These are phyloP conservation scores for Ditula angustiorana DNA, from an alignment of 2,888 invertebrate species.

Conservation along the genomic window DNA sequence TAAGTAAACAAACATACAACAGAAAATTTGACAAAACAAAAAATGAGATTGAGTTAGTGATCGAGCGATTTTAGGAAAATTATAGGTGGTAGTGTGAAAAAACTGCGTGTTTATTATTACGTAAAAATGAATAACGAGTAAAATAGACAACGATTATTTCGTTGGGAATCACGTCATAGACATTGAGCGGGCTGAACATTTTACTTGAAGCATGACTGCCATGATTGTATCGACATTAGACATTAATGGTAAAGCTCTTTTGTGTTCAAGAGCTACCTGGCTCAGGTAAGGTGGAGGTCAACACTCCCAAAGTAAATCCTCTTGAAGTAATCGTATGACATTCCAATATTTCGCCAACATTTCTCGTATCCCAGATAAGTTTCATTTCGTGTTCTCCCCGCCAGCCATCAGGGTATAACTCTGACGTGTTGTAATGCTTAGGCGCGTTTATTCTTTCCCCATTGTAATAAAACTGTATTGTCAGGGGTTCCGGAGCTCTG, in stretches of 20 bases:
- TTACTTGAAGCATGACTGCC: conserved; percentile 44
- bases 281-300: conserved; percentile 67
- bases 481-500: conserved; percentile 71
- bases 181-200: conserved; percentile 2
- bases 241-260: conserved; percentile 40
- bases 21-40: too few species aligned
- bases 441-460: conserved; percentile 57
- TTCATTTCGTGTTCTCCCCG: conserved; percentile 65
- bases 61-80: too few species aligned
- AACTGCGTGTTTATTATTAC: too few species aligned
- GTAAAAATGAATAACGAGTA: background rate
- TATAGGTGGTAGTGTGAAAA: too few species aligned
- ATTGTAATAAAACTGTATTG: conserved; percentile 69
- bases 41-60: too few species aligned
- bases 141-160: background rate
- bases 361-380: conserved; percentile 64
- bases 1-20: too few species aligned
- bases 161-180: background rate
- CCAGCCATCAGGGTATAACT: conserved; percentile 66
- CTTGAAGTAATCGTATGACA: conserved; percentile 70
- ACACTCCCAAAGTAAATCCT: conserved; percentile 69
- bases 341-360: conserved; percentile 62
- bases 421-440: conserved; percentile 63
- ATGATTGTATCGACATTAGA: conserved; percentile 22
- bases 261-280: conserved; percentile 58